Evolutionary conservation across 2,113 vertebrate genomes (phyloP), one percentile per base, ranked within the genome.

Genomic region (Ammodytes marinus): DNA sequence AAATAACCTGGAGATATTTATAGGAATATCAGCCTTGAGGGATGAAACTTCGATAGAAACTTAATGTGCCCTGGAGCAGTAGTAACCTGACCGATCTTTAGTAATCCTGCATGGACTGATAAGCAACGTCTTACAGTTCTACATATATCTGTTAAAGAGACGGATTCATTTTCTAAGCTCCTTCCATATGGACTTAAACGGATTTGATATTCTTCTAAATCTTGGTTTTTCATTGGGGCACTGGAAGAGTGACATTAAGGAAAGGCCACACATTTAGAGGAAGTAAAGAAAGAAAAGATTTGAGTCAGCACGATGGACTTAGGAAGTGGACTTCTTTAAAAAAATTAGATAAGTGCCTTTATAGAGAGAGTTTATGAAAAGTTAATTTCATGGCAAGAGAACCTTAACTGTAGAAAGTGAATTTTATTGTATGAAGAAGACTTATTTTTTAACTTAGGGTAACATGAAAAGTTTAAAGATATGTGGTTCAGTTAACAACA

Each of bases 1-100:
- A 74, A 53, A 76, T 74, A 67, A 66, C 74, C 64, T 17, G 37
- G 0, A 14, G 70, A 59, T 79, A 80, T 80, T 80, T 73, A 68
- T 55, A 69, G 64, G 35, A 59, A 17, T 42, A 2, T 77, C 8
- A 52, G 42, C 19, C 52, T 6, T 0, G 4, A 65, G 66, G 57
- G 7, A 4, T 1, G 49, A 80, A 63, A 40, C 72, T 74, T 76
- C 77, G 46, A 69, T 5, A 50, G 39, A 64, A 4, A 17, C 39
- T 47, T 39, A 71, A 49, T 65, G 80, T 14, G n/a, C 5, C 17
- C 7, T 1, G 15, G 4, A 4, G 43, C 35, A 63, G 64, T 2
- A 14, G 49, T 27, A 27, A 27, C 15, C 67, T 6, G 49, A 58
- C 59, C 52, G 53, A 60, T 59, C 27, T 52, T 11, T 50, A 40